Evolutionary conservation across 2,113 vertebrate species (phyloP).

Genomic region (Zeus faber): DNA sequence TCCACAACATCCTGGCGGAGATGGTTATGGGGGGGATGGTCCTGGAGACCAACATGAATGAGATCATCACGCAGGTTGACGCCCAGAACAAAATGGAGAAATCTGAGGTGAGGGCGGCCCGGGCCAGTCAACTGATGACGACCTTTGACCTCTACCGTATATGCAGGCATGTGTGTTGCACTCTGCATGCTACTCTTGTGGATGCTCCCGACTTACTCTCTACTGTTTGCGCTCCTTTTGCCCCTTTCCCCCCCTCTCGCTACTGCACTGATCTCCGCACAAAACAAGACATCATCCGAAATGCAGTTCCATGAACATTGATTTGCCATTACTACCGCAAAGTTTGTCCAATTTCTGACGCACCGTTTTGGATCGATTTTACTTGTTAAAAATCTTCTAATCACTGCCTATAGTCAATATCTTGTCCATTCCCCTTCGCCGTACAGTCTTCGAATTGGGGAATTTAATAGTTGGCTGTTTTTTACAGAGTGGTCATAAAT

Average conservation of each 20-base stretch:
- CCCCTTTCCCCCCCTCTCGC: constrained; percentile 34
- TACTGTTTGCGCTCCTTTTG: constrained; percentile 60
- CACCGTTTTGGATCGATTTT: constrained; percentile 27
- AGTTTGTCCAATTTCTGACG: constrained; percentile 28
- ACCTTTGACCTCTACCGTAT: constrained; percentile 34
- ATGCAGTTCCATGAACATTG: constrained; percentile 29
- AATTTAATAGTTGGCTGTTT: too few species aligned
- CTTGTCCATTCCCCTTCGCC: constrained; percentile 19
- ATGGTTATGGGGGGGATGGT: constrained; percentile 99
- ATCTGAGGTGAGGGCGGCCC: constrained; percentile 87
- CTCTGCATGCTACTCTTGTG: constrained; percentile 65
- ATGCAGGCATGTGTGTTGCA: constrained; percentile 65
- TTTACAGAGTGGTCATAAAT: too few species aligned
- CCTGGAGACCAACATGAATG: constrained; percentile 99
- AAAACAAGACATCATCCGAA: constrained; percentile 36
- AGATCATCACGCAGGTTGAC: constrained; percentile 97
- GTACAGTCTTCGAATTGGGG: constrained; percentile 11
- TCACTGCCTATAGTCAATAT: constrained; percentile 10
- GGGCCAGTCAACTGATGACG: constrained; percentile 16
- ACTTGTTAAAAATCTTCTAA: constrained; percentile 33
- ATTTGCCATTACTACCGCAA: constrained; percentile 28
- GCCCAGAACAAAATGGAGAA: constrained; percentile 98
- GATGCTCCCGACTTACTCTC: constrained; percentile 57
- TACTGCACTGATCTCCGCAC: constrained; percentile 48
- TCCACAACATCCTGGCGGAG: constrained; percentile 98